Conservation (phyloP, 2,888 invertebrate genomes). For the Elegia similella region DNA sequence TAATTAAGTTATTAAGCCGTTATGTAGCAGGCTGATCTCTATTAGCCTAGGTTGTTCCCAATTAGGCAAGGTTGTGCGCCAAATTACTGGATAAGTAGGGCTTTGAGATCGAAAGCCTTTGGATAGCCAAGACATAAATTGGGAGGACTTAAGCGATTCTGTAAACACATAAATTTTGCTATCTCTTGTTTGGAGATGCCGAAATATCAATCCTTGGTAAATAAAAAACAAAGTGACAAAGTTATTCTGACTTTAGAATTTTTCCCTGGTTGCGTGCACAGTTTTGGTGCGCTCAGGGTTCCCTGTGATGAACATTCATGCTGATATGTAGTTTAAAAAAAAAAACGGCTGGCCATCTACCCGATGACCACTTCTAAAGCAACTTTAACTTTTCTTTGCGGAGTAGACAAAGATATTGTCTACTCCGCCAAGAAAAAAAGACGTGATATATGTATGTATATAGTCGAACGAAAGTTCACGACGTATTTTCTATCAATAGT, state of each 20-base stretch:
- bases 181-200: not conserved
- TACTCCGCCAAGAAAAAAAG: too few species aligned
- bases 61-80: not conserved
- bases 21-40: not conserved
- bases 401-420: too few species aligned
- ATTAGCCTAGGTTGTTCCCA: not conserved
- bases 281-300: too few species aligned
- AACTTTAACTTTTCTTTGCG: too few species aligned
- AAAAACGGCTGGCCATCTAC: too few species aligned
- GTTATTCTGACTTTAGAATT: not conserved
- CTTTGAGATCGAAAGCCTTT: not conserved
- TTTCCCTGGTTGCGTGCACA: too few species aligned
- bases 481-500: too few species aligned
- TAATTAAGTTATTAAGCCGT: not conserved
- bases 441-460: too few species aligned
- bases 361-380: too few species aligned
- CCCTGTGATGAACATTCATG: too few species aligned
- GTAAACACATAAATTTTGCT: not conserved
- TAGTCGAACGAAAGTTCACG: too few species aligned
- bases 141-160: not conserved
- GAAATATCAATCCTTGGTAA: not conserved
- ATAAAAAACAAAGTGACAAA: not conserved
- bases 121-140: not conserved
- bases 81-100: slow-evolving; percentile 1
- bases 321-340: too few species aligned